phyloP scores from a whole-genome alignment of 1,140 invertebrate genomes.

The Drosophila nigromelanica region DNA sequence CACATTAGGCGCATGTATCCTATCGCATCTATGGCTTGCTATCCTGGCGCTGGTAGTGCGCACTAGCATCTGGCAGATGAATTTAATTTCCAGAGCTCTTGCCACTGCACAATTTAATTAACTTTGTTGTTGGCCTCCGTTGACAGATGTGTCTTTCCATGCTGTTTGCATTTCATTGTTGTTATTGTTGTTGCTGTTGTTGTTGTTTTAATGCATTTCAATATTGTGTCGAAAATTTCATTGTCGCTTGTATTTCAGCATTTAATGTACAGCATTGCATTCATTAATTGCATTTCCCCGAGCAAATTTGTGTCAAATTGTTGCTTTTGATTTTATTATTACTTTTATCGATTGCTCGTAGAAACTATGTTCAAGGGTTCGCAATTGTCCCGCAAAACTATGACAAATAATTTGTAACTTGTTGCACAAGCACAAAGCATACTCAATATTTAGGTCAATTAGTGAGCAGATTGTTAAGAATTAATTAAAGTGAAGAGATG shows the following conservation, averaged over 20 bases:
- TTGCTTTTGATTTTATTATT: slow-evolving; percentile 44
- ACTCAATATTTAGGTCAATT: slow-evolving; percentile 32
- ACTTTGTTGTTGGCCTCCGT: slow-evolving; percentile 54
- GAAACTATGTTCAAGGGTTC: slow-evolving; percentile 22
- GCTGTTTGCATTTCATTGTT: slow-evolving; percentile 12
- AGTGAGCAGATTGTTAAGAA: slow-evolving; percentile 8
- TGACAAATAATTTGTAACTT: slow-evolving; percentile 38
- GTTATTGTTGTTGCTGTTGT: slow-evolving; percentile 27
- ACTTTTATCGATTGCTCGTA: slow-evolving; percentile 30
- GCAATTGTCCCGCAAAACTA: slow-evolving; percentile 20
- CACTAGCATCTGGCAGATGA: slow-evolving; percentile 49
- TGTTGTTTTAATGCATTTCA: slow-evolving; percentile 31
- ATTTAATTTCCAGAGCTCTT: slow-evolving; percentile 59
- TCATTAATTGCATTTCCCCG: slow-evolving; percentile 55
- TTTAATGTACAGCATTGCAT: slow-evolving; percentile 18
- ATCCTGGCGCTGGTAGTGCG: slow-evolving; percentile 1
- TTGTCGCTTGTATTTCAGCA: slow-evolving; percentile 48
- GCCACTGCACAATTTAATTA: slow-evolving; percentile 72
- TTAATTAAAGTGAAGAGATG: slow-evolving; percentile 13
- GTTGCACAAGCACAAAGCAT: slow-evolving; percentile 28
- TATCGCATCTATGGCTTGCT: slow-evolving; percentile 14
- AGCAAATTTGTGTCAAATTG: slow-evolving; percentile 51
- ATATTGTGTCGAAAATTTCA: slow-evolving; percentile 45
- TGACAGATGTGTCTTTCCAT: slow-evolving; percentile 55
- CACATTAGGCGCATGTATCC: slow-evolving; percentile 49